These are phyloP conservation scores for Andrena bucephala DNA, from an alignment of 2,888 invertebrate species.

Conservation along the genomic window DNA sequence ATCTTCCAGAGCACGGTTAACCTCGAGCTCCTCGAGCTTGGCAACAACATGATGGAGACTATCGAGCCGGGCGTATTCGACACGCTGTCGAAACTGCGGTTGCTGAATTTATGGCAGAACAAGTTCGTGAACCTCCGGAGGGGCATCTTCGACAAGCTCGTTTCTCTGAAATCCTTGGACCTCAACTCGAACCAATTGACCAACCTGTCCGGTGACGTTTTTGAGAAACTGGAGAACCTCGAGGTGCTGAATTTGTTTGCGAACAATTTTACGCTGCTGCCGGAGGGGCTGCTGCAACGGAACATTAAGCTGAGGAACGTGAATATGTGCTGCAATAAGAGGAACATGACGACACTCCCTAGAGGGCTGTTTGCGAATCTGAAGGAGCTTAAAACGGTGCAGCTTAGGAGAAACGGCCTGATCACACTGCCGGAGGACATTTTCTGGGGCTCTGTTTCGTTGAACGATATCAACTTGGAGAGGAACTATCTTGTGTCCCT, in stretches of 20 bases:
- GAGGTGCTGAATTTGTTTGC: conserved; percentile 88
- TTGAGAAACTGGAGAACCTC: conserved; percentile 86
- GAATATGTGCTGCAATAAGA: conserved; percentile 77
- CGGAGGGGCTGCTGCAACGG: conserved; percentile 87
- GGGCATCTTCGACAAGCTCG: conserved; percentile 88
- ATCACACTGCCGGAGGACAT: conserved; percentile 87
- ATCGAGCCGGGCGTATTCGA: conserved; percentile 88
- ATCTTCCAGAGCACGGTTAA: conserved; percentile 75
- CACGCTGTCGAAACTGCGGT: conserved; percentile 86
- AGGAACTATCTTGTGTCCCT: conserved; percentile 86
- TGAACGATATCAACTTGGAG: conserved; percentile 88
- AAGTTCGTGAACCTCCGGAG: conserved; percentile 88
- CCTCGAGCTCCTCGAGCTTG: conserved; percentile 88
- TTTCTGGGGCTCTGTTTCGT: conserved; percentile 87
- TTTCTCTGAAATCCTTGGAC: conserved; percentile 89
- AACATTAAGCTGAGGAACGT: conserved; percentile 87
- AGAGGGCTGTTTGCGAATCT: conserved; percentile 88
- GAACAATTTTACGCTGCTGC: conserved; percentile 89
- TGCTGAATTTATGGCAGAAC: conserved; percentile 90
- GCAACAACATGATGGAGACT: conserved; percentile 88
- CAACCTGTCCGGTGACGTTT: conserved; percentile 86
- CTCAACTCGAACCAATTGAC: conserved; percentile 89
- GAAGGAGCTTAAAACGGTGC: conserved; percentile 86
- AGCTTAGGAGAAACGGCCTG: conserved; percentile 87
- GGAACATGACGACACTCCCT: conserved; percentile 87